These are phyloP conservation scores for Sarotherodon lohbergeri DNA, from an alignment of 2,113 vertebrate genomes.

Conservation along the genomic window DNA sequence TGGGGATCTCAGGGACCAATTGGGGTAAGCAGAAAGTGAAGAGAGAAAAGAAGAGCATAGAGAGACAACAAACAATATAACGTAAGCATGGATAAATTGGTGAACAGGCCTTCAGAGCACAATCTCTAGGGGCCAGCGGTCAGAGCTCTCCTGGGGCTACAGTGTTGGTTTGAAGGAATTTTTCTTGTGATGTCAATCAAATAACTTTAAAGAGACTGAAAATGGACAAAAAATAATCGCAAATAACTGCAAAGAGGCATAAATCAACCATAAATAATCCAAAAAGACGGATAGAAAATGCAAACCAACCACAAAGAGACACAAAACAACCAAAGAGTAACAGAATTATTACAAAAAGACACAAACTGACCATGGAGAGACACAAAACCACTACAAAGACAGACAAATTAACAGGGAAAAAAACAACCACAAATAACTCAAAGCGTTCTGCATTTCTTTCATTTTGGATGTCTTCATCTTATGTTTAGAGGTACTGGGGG, in stretches of 20 bases:
- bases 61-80: background rate
- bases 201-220: background rate
- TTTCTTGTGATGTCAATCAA: background rate
- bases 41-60: background rate
- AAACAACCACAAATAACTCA: background rate
- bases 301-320: background rate
- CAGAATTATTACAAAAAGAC: background rate
- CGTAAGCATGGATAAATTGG: background rate
- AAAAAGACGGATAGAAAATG: background rate
- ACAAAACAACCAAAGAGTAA: background rate
- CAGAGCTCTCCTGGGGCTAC: background rate
- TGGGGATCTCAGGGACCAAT: background rate
- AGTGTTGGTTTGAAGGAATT: background rate
- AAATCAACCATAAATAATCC: background rate
- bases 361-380: background rate
- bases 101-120: background rate
- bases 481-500: background rate
- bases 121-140: background rate
- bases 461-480: background rate
- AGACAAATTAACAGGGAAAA: background rate
- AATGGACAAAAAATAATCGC: background rate
- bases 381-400: background rate
- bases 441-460: background rate
- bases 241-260: background rate
- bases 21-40: background rate